Conservation (phyloP, 2,797 vertebrate genomes). For the Melanotaenia parkinsoni region DNA sequence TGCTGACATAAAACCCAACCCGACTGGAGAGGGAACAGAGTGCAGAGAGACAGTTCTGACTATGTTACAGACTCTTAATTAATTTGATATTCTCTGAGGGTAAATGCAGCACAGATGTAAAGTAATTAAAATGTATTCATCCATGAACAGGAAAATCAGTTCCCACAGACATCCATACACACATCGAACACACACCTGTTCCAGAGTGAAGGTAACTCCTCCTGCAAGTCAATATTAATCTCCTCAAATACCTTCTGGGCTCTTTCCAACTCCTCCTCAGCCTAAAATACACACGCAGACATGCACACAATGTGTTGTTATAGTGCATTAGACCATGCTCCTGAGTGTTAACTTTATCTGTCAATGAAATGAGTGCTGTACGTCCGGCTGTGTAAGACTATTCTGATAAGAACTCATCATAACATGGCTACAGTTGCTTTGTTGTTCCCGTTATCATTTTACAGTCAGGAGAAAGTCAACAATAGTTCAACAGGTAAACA, state of each 20-base stretch:
- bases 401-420: neutral
- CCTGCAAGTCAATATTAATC: constrained; percentile 96
- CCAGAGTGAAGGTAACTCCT: constrained; percentile 97
- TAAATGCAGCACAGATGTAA: constrained; percentile 23
- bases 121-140: constrained; percentile 23
- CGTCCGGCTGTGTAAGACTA: neutral
- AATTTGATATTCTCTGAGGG: neutral
- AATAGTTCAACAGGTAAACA: neutral
- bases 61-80: constrained; percentile 20
- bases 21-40: constrained; percentile 81
- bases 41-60: constrained; percentile 25
- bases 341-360: neutral
- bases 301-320: constrained; percentile 1
- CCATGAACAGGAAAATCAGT: constrained; percentile 29
- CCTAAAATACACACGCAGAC: constrained; percentile 79
- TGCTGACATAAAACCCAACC: constrained; percentile 99
- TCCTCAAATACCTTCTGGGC: constrained; percentile 99
- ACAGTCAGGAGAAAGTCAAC: neutral
- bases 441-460: constrained; percentile 10
- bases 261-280: constrained; percentile 95
- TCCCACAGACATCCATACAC: constrained; percentile 7
- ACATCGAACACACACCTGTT: constrained; percentile 87
- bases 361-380: neutral
- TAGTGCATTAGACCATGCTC: neutral
- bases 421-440: neutral